Conservation (phyloP, 1,140 invertebrate genomes). For the Lordiphosa collinella region DNA sequence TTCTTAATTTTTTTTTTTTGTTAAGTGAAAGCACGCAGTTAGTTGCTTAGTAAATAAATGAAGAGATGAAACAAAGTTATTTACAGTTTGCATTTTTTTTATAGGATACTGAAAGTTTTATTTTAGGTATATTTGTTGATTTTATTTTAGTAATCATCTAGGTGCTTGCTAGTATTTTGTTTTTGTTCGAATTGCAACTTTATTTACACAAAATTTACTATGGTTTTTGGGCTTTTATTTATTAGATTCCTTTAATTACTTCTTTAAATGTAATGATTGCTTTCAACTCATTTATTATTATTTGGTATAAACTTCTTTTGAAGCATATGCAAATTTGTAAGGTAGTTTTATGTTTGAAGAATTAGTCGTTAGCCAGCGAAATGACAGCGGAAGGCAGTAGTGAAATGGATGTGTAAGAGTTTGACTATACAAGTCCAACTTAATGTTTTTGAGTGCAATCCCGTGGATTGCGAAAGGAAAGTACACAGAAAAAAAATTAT, state of each 20-base stretch:
- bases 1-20: constrained; percentile 16
- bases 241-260: constrained; percentile 20
- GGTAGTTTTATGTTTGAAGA: no score
- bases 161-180: neutral
- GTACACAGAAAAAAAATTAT: no score
- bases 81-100: constrained; percentile 50
- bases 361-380: no score
- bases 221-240: constrained; percentile 2
- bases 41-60: constrained; percentile 42
- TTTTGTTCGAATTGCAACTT: constrained; percentile 32
- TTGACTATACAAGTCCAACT: no score
- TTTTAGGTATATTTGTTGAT: constrained; percentile 21
- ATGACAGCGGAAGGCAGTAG: no score
- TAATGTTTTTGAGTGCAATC: no score
- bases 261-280: constrained; percentile 72
- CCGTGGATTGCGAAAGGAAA: no score
- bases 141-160: constrained; percentile 11
- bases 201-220: constrained; percentile 34
- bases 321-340: constrained; percentile 8
- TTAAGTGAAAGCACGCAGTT: constrained; percentile 38
- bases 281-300: constrained; percentile 65
- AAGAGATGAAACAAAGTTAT: constrained; percentile 61
- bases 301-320: constrained; percentile 1
- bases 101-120: constrained; percentile 21
- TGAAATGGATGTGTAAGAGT: neutral